phyloP scores from a whole-genome alignment of 1,140 invertebrate species.

The Lordiphosa stackelbergi region DNA sequence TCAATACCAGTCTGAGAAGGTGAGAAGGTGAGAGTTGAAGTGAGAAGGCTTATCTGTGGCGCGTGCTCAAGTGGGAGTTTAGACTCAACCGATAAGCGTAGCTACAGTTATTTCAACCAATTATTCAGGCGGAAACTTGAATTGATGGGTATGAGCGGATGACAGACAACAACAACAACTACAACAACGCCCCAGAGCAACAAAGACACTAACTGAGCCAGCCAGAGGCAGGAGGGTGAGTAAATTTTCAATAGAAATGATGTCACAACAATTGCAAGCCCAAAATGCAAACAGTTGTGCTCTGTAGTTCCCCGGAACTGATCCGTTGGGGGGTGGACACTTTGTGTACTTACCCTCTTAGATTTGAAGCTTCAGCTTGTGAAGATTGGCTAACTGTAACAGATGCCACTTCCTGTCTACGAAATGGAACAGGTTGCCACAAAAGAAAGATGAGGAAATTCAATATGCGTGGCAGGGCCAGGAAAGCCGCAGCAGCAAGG shows the following conservation, averaged over 20 bases:
- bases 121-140: slow-evolving; percentile 58
- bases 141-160: slow-evolving; percentile 29
- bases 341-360: slow-evolving; percentile 38
- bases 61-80: slow-evolving; percentile 54
- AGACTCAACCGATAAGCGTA: slow-evolving; percentile 20
- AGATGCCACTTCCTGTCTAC: slow-evolving; percentile 61
- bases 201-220: background rate
- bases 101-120: slow-evolving; percentile 23
- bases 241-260: background rate
- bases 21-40: background rate
- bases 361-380: slow-evolving; percentile 19
- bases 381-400: background rate
- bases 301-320: background rate
- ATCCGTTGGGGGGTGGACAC: slow-evolving; percentile 4
- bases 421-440: slow-evolving; percentile 54
- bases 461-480: slow-evolving; percentile 39
- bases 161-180: slow-evolving; percentile 11
- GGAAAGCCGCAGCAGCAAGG: slow-evolving; percentile 24
- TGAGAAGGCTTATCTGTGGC: slow-evolving; percentile 12
- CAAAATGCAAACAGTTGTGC: slow-evolving; percentile 20
- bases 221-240: background rate
- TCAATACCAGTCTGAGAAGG: background rate
- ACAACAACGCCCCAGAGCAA: slow-evolving; percentile 9
- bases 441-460: slow-evolving; percentile 61
- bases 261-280: background rate